These are phyloP conservation scores for Apamea monoglypha DNA, from an alignment of 2,888 invertebrate genomes.

Conservation along the genomic window DNA sequence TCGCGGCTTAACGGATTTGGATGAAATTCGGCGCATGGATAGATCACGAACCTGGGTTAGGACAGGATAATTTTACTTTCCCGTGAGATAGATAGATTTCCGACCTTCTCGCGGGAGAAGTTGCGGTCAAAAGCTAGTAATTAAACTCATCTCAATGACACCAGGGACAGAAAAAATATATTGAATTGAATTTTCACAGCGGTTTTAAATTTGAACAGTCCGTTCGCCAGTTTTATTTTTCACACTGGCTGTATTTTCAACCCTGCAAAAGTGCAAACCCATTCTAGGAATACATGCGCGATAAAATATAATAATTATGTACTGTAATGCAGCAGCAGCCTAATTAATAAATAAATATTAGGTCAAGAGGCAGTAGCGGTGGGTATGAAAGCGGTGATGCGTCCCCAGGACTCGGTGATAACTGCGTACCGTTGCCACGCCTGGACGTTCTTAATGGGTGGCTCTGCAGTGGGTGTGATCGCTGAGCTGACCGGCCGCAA, in stretches of 20 bases:
- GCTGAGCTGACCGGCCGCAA: slow-evolving; percentile 30
- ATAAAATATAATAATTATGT: not conserved
- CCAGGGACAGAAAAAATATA: not conserved
- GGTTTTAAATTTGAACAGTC: not conserved
- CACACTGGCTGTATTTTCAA: not conserved
- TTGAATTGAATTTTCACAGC: not conserved
- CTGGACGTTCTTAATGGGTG: slow-evolving; percentile 25
- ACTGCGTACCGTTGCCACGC: slow-evolving; percentile 43
- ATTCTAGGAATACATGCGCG: not conserved
- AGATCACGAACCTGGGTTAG: not conserved
- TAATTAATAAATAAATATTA: slow-evolving; percentile 13
- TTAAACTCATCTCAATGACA: not conserved
- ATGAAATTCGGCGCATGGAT: not conserved
- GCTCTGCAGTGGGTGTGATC: not conserved
- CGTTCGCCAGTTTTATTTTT: not conserved
- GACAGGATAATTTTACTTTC: not conserved
- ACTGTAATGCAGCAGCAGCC: not conserved
- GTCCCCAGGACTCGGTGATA: slow-evolving; percentile 15
- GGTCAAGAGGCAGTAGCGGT: slow-evolving; percentile 46
- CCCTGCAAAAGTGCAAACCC: not conserved
- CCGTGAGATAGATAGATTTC: not conserved
- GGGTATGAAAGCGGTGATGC: slow-evolving; percentile 16
- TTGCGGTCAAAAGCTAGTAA: not conserved
- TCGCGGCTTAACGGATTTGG: not conserved
- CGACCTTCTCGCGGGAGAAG: not conserved